A percentile compares a stretch with the other conserved stretches of the same genome.
Evolutionary conservation across 1,140 invertebrate genomes (phyloP).

Genomic region (Campoletis sonorensis): DNA sequence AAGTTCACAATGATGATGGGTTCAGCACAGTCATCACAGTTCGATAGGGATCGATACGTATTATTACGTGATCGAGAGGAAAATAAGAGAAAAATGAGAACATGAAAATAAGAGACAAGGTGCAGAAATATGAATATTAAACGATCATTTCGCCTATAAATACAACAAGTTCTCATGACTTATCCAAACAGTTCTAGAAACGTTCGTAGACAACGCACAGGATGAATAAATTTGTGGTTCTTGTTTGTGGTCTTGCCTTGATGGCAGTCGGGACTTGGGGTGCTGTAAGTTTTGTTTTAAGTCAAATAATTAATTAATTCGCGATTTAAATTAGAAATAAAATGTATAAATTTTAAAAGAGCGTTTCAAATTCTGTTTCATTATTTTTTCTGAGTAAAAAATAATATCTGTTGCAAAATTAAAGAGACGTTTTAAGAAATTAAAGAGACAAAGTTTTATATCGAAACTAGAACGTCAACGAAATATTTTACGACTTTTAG

Average conservation of each 20-base stretch:
- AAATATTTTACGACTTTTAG: conserved; percentile 43
- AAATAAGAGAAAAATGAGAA: neutral
- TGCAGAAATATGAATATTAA: neutral
- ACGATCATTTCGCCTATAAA: conserved; percentile 6
- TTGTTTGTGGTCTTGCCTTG: neutral
- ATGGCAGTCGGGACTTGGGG: neutral
- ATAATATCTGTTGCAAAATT: too few relatives aligned
- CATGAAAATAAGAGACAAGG: too few relatives aligned
- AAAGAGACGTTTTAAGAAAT: too few relatives aligned
- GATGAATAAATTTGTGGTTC: neutral
- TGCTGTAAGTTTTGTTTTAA: conserved; percentile 16
- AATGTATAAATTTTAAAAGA: too few relatives aligned
- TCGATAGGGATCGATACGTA: neutral
- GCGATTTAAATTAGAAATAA: too few relatives aligned
- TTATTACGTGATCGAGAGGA: conserved; percentile 15
- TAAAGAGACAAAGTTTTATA: neutral
- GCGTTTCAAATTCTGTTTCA: too few relatives aligned
- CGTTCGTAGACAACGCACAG: neutral
- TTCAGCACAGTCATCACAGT: neutral
- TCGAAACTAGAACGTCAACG: neutral
- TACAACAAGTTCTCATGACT: neutral
- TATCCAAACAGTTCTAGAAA: neutral
- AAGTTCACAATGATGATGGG: neutral
- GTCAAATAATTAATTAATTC: neutral
- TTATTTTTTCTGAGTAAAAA: too few relatives aligned